Conservation (phyloP, 1,140 invertebrate genomes). For the Brachionus rotundiformis region DNA sequence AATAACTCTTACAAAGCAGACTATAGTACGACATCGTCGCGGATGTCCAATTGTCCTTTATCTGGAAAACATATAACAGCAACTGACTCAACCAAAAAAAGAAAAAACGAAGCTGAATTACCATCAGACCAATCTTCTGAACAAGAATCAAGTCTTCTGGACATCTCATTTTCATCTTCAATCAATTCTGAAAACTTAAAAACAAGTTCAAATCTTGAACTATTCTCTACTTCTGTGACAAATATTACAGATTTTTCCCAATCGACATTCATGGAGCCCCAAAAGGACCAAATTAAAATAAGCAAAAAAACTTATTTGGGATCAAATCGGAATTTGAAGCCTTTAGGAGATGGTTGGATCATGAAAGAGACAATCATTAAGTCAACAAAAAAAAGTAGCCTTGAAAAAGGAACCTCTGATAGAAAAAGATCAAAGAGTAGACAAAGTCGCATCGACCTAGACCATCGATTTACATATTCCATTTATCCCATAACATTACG, state of each 20-base stretch:
- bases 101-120: not conserved
- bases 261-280: not conserved
- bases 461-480: not conserved
- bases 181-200: not conserved
- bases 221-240: not conserved
- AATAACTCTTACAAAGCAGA: not conserved
- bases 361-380: not conserved
- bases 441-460: not conserved
- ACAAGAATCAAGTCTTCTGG: slow-evolving; percentile 10
- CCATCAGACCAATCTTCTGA: not conserved
- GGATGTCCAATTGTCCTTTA: not conserved
- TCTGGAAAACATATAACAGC: not conserved
- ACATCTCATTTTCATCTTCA: slow-evolving; percentile 23
- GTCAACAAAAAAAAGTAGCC: not conserved
- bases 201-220: not conserved
- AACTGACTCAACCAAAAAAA: not conserved
- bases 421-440: not conserved
- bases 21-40: not conserved
- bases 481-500: slow-evolving; percentile 1
- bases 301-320: not conserved
- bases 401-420: not conserved
- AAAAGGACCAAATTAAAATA: not conserved
- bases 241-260: not conserved
- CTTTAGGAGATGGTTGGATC: not conserved
- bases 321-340: not conserved